Base-by-base conservation (phyloP, 2,113 vertebrate genomes). In the Macaca mulatta region DNA sequence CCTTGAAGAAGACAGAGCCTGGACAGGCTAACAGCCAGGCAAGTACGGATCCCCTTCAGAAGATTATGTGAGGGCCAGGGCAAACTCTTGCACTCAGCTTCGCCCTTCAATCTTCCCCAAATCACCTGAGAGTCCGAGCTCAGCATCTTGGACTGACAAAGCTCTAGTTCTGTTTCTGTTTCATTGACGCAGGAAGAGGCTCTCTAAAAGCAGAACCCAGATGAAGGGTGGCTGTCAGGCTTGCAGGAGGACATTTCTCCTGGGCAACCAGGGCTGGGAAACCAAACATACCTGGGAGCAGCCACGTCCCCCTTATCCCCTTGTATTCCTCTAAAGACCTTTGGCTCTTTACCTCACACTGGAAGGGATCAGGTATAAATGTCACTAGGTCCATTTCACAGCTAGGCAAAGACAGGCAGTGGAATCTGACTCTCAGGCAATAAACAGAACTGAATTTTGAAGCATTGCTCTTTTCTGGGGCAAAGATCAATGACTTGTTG, bases 401-500 rank as follows among this genome's bases (percentile, higher is more conserved):
- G 81, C 35, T 25, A 6, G 92, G 67, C 32, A 88, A 94, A 96
- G 10, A 35, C 55, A 96, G 45, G 72, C 52, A 11, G 38, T 13
- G 48, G 16, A 57, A 2, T 32, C 35, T 74, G 12, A 82, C 55
- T 86, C 38, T 55, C 52, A 55, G 18, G 18, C 18, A 55, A 55
- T 13, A 70, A 88, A 27, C 18, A 7, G 74, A 90, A 89, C 25
- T 96, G 78, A 93, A 96, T 94, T 94, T 32, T 38, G 64, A 10
- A 88, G 57, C 17, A 17, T 18, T 78, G 80, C 38, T 94, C 12
- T 74, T 77, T 40, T 70, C 70, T 14, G 11, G 52, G 38, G 18
- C 72, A 90, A 96, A 90, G 45, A 79, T 27, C 48, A 48, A 27
- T 3, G 11, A 69, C 52, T 87, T 90, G 55, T 48, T 89, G 79